These are phyloP conservation scores for Temnothorax curvispinosus DNA, from an alignment of 1,140 invertebrate genomes.

Conservation along the genomic window DNA sequence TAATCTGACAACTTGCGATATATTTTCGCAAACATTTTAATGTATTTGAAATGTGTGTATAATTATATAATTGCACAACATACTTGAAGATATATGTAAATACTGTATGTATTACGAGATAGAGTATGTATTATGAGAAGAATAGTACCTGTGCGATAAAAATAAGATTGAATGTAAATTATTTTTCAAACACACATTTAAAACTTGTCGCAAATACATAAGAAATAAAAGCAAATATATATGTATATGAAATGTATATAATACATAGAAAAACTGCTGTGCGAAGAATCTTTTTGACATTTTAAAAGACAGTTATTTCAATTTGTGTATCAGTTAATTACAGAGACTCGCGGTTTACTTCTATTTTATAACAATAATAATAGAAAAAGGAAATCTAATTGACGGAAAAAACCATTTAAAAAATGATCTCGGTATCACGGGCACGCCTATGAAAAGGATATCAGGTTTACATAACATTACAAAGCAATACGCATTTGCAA, in stretches of 20 bases:
- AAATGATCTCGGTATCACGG: neutral
- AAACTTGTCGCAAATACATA: neutral
- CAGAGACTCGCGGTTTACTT: neutral
- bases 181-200: constrained; percentile 40
- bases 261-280: neutral
- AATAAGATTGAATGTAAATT: constrained; percentile 28
- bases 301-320: neutral
- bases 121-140: constrained; percentile 25
- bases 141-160: constrained; percentile 58
- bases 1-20: neutral
- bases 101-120: constrained; percentile 30
- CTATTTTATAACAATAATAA: neutral
- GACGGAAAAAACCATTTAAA: neutral
- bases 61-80: constrained; percentile 17
- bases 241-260: constrained; percentile 9
- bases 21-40: neutral
- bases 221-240: neutral
- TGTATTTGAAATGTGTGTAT: constrained; percentile 3
- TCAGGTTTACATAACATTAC: neutral
- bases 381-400: neutral
- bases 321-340: neutral
- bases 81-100: constrained; percentile 17
- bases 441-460: neutral
- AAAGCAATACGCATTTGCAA: neutral
- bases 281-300: neutral